Evolutionary conservation across 2,113 vertebrate species (phyloP), one percentile per base, ranked within the genome.

Genomic region (Crotalus horridus): DNA sequence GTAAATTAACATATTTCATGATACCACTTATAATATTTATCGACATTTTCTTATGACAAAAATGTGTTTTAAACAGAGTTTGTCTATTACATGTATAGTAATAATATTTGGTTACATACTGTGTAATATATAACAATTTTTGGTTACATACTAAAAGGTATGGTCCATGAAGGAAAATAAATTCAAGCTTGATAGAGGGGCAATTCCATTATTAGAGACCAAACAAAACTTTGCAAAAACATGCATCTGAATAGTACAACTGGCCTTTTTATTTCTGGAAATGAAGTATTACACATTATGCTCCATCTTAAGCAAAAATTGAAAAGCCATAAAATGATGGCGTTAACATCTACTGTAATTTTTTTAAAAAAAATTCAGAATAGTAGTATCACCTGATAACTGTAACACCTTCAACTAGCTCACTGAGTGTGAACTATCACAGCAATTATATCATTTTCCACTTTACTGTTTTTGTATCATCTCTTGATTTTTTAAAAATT

Each of bases 71-170:
- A 54, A 61, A 89, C 55, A 33, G 10, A 64, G 64, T 59, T 89
- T 20, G 88, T 89, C 6, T 0, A 0, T 1, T 1, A 0, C 8
- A 4, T 51, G 0, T 3, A n/a, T 64, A 20, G 0, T 4, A 39
- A 92, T 1, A 88, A 91, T 92, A 59, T 89, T 46, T 46, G 4
- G 46, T 46, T 46, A 46, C 46, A 46, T 46, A 46, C 46, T 46
- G 6, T 46, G 46, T 46, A 46, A 46, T 46, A 46, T 46, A 4
- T 46, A 46, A 46, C 46, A 46, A 0, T 3, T 15, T 85, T 89
- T 23, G n/a, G 69, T 17, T 74, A n/a, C 69, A 26, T 86, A 51
- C 26, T 87, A 53, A 51, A 53, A 87, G 48, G 7, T n/a, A 87
- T 74, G 69, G 5, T 74, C 1, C n/a, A 74, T 74, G n/a, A 74